Percentiles rank a stretch among this genome's conserved stretches.
phyloP scores from a whole-genome alignment of 2,797 vertebrate genomes.

The Fringilla coelebs region DNA sequence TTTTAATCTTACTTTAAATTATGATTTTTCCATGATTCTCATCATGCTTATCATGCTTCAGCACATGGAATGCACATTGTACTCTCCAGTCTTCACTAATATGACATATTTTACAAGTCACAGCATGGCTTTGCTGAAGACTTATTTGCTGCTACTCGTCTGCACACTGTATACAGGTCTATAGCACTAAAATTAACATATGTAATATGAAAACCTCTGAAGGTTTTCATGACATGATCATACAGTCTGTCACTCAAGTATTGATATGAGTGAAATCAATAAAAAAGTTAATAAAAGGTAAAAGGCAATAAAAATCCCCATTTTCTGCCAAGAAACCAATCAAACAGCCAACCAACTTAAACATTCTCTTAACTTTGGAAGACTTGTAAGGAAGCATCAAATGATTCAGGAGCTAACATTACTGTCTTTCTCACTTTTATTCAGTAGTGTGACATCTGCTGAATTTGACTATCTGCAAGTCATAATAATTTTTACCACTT shows the following conservation, averaged over 20 bases:
- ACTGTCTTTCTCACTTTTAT: not conserved
- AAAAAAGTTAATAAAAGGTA: too few relatives aligned
- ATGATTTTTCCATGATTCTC: not conserved
- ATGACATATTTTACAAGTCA: not conserved
- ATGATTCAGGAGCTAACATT: not conserved
- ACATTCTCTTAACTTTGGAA: not conserved
- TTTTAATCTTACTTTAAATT: not conserved
- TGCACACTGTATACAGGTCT: not conserved
- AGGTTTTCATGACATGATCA: not conserved
- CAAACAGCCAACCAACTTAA: not conserved
- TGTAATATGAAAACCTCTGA: not conserved
- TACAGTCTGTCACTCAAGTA: not conserved
- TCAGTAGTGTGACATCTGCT: slow-evolving; percentile 47
- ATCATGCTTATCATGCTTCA: not conserved
- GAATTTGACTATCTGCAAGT: slow-evolving; percentile 10
- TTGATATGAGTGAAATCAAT: not conserved
- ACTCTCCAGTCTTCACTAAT: not conserved
- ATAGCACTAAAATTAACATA: not conserved
- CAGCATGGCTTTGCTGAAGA: not conserved
- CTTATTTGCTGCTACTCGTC: not conserved
- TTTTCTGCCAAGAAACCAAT: not conserved
- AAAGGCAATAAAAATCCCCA: not conserved
- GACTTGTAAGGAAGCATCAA: not conserved
- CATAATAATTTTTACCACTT: slow-evolving; percentile 59
- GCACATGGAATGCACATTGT: not conserved